Percentiles rank a stretch among this genome's conserved stretches.
Evolutionary conservation across 2,888 invertebrate genomes (phyloP).

Genomic region (Epinotia demarniana): DNA sequence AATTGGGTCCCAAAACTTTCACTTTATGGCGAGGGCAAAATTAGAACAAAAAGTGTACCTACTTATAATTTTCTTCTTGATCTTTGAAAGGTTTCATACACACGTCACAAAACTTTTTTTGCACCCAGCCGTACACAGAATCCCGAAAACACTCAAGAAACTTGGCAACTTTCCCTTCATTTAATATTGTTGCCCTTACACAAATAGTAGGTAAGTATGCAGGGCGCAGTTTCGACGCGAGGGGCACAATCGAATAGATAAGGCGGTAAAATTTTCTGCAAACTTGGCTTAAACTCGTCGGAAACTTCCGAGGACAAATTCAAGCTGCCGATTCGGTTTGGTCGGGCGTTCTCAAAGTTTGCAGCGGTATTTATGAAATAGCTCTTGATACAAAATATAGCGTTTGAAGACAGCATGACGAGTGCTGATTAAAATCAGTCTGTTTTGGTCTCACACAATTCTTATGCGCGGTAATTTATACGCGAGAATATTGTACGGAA

Average conservation of each 20-base stretch:
- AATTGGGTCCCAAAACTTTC: no score
- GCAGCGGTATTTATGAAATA: conserved; percentile 3
- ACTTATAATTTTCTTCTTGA: no score
- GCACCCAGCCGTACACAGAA: neutral
- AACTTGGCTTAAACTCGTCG: conserved; percentile 56
- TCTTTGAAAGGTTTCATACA: neutral
- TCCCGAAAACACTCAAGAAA: neutral
- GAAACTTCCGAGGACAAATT: conserved; percentile 55
- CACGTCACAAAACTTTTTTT: neutral
- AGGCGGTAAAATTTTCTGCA: conserved; percentile 46
- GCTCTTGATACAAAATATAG: neutral
- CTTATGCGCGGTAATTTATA: no score
- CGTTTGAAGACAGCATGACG: neutral
- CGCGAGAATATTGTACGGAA: no score
- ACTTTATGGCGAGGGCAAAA: no score
- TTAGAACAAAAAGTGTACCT: no score
- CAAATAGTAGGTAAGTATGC: conserved; percentile 15
- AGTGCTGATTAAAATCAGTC: no score
- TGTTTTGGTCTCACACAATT: no score
- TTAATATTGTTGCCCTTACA: conserved; percentile 26
- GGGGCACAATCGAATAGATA: conserved; percentile 45
- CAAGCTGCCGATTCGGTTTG: conserved; percentile 57
- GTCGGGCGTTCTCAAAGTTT: conserved; percentile 30
- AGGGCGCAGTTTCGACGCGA: conserved; percentile 33
- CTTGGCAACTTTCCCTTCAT: conserved; percentile 30